Base-by-base conservation (phyloP, 2,113 vertebrate species). In the Ploceus nigricollis region DNA sequence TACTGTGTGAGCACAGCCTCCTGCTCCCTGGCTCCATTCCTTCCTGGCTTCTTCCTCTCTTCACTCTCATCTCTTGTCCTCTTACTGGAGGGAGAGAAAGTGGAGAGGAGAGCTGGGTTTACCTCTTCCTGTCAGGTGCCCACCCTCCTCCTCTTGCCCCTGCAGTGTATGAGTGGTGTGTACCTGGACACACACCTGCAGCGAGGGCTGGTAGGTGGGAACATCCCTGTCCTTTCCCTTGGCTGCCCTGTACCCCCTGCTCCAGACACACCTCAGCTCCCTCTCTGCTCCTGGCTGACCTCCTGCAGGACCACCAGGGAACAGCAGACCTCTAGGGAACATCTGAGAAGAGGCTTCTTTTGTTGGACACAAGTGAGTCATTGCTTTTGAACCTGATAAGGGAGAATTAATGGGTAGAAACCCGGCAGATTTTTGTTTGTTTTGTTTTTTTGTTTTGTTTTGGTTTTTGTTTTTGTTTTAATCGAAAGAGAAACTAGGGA, bases 131-230 rank as follows among this genome's bases (percentile, higher is more conserved):
- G 16, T 35, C 33, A 35, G 28, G 12, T 39, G 20, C 68, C 18
- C 40, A 31, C 22, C 23, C 21, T 63, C 35, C 14, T 63, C 11
- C 3, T 8, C 24, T 21, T 68, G 33, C 2, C 31, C 27, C 66
- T 71, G 28, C 3, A 4, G 8, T 23, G 15, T 6, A 2, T 22
- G 40, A n/a, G 58, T 12, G 12, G 5, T 9, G 35, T 3, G 1
- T 17, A 6, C 13, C 33, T 64, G 14, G 9, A 3, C 47, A 23
- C 1, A 1, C 15, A 9, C 24, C 69, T 22, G 47, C 42, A 47
- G 19, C 0, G 0, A 19, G 35, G 30, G 18, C 39, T 73, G 31
- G 1, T 9, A 3, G 73, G 39, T 23, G 31, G 21, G 37, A 61
- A 21, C 25, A 70, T 31, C 22, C 37, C 28, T 42, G 2, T 25